A percentile compares a stretch with the other conserved stretches of the same genome.
Evolutionary conservation across 2,797 vertebrate species (phyloP).

Genomic region (Discoglossus pictus): DNA sequence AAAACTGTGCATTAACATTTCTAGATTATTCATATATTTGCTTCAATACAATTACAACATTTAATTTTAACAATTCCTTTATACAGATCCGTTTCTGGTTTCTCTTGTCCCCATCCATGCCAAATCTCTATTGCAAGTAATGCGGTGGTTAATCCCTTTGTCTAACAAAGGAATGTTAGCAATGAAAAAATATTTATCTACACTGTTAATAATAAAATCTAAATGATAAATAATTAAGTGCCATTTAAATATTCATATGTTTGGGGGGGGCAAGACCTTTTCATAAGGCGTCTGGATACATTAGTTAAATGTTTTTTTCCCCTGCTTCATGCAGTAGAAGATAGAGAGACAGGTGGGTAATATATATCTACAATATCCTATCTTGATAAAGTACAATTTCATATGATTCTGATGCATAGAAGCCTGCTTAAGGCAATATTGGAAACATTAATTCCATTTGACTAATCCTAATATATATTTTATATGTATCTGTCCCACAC

Average conservation of each 20-base stretch:
- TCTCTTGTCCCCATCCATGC: too few relatives aligned
- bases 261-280: constrained; percentile 78
- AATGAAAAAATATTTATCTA: constrained; percentile 31
- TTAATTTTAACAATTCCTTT: too few relatives aligned
- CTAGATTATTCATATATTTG: too few relatives aligned
- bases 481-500: constrained; percentile 46
- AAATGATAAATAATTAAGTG: constrained; percentile 82
- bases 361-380: constrained; percentile 63
- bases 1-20: too few relatives aligned
- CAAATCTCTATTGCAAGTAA: too few relatives aligned
- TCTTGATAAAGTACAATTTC: constrained; percentile 60
- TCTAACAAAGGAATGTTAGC: constrained; percentile 14
- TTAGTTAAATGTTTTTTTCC: constrained; percentile 61
- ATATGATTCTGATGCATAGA: constrained; percentile 59
- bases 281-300: constrained; percentile 70
- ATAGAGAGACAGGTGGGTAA: constrained; percentile 68
- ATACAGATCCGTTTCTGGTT: too few relatives aligned
- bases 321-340: constrained; percentile 62
- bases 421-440: constrained; percentile 61
- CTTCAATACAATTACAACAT: too few relatives aligned
- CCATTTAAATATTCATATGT: constrained; percentile 88
- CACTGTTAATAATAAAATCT: constrained; percentile 49
- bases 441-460: constrained; percentile 67
- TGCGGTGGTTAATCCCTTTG: constrained; percentile 20
- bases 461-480: constrained; percentile 63